phyloP scores from a whole-genome alignment of 2,888 invertebrate genomes.

The Drosophila dives region DNA sequence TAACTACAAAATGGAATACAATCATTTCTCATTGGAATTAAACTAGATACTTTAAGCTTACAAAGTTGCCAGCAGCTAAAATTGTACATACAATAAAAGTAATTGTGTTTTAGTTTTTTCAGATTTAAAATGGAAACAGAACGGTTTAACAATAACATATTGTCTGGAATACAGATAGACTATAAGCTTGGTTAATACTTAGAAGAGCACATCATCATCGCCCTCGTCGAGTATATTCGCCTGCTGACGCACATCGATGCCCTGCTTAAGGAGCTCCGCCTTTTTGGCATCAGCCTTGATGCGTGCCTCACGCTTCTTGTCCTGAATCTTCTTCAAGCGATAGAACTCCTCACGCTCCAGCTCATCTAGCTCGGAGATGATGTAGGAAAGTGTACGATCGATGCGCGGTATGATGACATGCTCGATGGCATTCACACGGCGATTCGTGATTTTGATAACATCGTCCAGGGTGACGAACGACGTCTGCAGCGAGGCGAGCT shows the following conservation, averaged over 20 bases:
- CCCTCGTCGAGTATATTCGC: constrained; percentile 91
- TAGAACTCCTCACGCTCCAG: constrained; percentile 99
- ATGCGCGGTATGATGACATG: constrained; percentile 99
- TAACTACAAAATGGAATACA: constrained; percentile 78
- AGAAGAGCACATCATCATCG: constrained; percentile 95
- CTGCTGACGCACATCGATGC: constrained; percentile 84
- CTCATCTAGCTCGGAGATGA: constrained; percentile 98
- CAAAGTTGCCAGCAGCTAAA: constrained; percentile 45
- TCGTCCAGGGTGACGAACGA: constrained; percentile 99
- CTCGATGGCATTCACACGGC: constrained; percentile 99
- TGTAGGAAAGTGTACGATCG: constrained; percentile 97
- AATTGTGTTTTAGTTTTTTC: constrained; percentile 46
- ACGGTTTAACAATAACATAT: constrained; percentile 72
- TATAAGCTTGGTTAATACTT: constrained; percentile 79
- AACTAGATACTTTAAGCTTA: constrained; percentile 63
- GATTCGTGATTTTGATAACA: constrained; percentile 99
- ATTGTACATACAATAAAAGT: constrained; percentile 58
- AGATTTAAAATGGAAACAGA: constrained; percentile 72
- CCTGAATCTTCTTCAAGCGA: constrained; percentile 96
- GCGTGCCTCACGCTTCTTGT: constrained; percentile 94
- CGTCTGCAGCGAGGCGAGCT: constrained; percentile 98
- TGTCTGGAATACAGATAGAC: constrained; percentile 64
- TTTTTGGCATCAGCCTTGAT: constrained; percentile 88
- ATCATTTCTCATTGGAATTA: constrained; percentile 76
- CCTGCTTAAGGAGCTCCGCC: constrained; percentile 85